Conservation (phyloP, 2,888 invertebrate species). For the Eupithecia inturbata region DNA sequence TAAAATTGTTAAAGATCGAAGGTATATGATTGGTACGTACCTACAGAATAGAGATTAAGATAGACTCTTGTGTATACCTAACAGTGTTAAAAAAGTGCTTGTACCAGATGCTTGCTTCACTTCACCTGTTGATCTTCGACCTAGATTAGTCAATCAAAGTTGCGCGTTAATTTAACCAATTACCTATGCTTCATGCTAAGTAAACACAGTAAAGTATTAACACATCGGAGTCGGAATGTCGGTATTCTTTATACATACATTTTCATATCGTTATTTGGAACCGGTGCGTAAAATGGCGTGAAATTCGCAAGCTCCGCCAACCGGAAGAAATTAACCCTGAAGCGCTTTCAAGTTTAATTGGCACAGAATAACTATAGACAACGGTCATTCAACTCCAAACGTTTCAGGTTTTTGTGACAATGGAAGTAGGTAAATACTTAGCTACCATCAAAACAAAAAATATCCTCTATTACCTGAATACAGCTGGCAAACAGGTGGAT, state of each 20-base stretch:
- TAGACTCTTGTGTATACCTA: background rate
- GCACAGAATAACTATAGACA: background rate
- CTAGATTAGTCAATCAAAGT: conserved; percentile 14
- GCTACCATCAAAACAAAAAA: conserved; percentile 20
- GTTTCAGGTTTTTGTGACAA: conserved; percentile 3
- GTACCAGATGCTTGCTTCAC: background rate
- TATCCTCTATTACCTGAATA: conserved; percentile 18
- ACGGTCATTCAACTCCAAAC: conserved; percentile 20
- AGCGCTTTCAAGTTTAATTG: conserved; percentile 2
- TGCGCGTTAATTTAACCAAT: conserved; percentile 1
- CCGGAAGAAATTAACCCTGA: background rate
- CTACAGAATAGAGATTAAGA: background rate
- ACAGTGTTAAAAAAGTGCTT: background rate
- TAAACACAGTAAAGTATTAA: conserved; percentile 3
- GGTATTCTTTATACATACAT: background rate
- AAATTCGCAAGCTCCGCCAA: background rate
- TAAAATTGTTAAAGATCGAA: too few relatives aligned
- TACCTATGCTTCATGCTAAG: background rate
- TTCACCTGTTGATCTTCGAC: conserved; percentile 7
- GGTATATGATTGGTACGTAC: too few relatives aligned
- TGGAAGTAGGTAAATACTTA: conserved; percentile 3
- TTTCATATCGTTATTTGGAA: background rate
- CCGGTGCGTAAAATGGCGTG: background rate
- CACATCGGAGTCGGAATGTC: background rate
- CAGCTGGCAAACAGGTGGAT: conserved; percentile 30